Percentiles rank a stretch among this genome's conserved stretches.
These are phyloP conservation scores for Pseudomyrmex dendroicus DNA, from an alignment of 1,140 invertebrate genomes.

Conservation along the genomic window DNA sequence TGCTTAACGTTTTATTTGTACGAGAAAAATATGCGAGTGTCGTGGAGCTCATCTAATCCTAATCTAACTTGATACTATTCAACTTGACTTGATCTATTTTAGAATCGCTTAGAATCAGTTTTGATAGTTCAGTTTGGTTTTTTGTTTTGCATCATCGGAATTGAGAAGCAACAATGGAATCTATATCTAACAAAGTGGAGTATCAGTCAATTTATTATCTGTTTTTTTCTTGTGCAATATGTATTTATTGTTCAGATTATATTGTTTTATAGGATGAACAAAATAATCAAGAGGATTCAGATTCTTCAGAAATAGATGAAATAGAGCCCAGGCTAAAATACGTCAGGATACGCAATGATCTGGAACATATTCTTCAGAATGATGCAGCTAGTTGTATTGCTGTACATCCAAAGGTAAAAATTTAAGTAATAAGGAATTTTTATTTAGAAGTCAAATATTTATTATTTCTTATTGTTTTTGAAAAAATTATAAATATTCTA, in stretches of 20 bases:
- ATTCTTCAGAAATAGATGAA: conserved; percentile 87
- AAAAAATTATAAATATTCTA: not conserved
- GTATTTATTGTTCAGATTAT: not conserved
- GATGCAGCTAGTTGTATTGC: conserved; percentile 96
- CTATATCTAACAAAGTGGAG: conserved; percentile 57
- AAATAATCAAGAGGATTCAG: conserved; percentile 83
- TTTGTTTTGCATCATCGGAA: not conserved
- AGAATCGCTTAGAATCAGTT: conserved; percentile 11
- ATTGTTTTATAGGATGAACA: conserved; percentile 71
- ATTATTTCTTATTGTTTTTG: not conserved
- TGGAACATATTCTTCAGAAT: conserved; percentile 93
- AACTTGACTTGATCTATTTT: not conserved
- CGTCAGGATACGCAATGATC: conserved; percentile 94
- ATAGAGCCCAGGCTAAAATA: conserved; percentile 97
- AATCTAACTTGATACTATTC: not conserved
- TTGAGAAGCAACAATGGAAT: conserved; percentile 57
- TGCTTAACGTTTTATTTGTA: too few relatives aligned
- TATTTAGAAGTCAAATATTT: conserved; percentile 20
- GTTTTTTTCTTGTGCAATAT: not conserved
- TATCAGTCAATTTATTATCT: not conserved
- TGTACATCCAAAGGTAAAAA: conserved; percentile 94
- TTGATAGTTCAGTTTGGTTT: conserved; percentile 3
- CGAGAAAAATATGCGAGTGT: not conserved
- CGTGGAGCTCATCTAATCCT: not conserved
- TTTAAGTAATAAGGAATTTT: conserved; percentile 18